These are phyloP conservation scores for Metaphire vulgaris DNA, from an alignment of 1,140 invertebrate species.

Conservation along the genomic window DNA sequence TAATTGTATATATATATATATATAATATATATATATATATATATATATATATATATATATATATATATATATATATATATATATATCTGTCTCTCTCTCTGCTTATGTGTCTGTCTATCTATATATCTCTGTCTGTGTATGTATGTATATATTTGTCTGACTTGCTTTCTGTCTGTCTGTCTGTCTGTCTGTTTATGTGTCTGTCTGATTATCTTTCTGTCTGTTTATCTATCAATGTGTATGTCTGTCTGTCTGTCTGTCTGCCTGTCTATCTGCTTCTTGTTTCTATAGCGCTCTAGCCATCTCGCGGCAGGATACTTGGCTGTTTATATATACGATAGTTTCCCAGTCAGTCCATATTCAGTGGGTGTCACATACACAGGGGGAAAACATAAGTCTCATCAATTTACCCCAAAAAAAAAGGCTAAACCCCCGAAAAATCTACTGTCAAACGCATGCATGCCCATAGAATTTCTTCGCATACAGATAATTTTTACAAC, in stretches of 20 bases:
- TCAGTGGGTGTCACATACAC: no score
- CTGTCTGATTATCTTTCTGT: not conserved
- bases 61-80: not conserved
- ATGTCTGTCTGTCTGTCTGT: not conserved
- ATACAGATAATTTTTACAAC: no score
- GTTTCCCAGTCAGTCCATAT: no score
- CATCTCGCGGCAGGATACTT: no score
- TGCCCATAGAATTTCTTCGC: no score
- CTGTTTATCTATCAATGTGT: not conserved
- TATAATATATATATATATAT: not conserved
- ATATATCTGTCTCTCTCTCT: not conserved
- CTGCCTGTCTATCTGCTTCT: not conserved
- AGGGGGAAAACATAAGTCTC: no score
- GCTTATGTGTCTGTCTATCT: not conserved
- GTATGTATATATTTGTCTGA: not conserved
- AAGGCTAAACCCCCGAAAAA: no score
- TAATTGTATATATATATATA: not conserved
- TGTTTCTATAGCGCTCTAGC: no score
- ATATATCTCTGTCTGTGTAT: not conserved
- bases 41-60: not conserved
- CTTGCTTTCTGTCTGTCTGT: not conserved
- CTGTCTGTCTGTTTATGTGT: not conserved
- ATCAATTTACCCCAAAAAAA: no score
- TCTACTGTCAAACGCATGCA: no score
- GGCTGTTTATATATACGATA: no score